Percentiles rank a stretch among this genome's conserved stretches.
Evolutionary conservation across 2,113 vertebrate species (phyloP).

Genomic region (Caracal caracal): DNA sequence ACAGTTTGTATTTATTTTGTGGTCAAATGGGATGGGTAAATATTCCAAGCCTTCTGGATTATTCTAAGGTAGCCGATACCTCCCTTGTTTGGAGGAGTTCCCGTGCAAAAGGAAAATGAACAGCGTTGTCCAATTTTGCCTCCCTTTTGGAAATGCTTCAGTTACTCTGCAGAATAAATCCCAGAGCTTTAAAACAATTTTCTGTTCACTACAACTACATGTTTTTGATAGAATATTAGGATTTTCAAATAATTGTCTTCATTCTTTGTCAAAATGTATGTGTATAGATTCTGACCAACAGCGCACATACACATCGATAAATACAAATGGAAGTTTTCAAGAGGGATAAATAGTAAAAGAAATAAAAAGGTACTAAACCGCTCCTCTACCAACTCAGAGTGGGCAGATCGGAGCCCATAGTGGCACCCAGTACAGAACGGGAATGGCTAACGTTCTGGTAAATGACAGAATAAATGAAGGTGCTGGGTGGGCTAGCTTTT

Average conservation of each 20-base stretch:
- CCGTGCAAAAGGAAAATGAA: neutral
- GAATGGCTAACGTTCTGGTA: neutral
- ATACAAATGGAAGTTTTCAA: neutral
- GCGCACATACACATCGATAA: neutral
- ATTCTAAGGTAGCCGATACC: neutral
- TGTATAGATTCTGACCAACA: neutral
- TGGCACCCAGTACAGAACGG: neutral
- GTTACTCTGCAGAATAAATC: neutral
- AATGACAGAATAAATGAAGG: neutral
- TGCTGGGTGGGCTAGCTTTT: neutral
- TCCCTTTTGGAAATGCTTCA: constrained; percentile 12
- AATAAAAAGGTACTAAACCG: neutral
- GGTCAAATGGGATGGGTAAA: neutral
- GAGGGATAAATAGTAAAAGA: neutral
- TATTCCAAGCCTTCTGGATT: neutral
- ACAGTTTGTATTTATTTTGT: neutral
- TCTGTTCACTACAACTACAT: neutral
- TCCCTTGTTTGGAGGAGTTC: neutral
- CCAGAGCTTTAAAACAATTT: neutral
- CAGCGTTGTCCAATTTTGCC: neutral
- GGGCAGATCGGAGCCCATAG: neutral
- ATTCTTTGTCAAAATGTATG: neutral
- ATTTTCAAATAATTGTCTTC: constrained; percentile 35
- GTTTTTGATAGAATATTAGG: neutral
- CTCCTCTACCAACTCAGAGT: neutral